A percentile compares a stretch with the other conserved stretches of the same genome.
Conservation (phyloP, 1,140 invertebrate species). For the Nebria ingens region DNA sequence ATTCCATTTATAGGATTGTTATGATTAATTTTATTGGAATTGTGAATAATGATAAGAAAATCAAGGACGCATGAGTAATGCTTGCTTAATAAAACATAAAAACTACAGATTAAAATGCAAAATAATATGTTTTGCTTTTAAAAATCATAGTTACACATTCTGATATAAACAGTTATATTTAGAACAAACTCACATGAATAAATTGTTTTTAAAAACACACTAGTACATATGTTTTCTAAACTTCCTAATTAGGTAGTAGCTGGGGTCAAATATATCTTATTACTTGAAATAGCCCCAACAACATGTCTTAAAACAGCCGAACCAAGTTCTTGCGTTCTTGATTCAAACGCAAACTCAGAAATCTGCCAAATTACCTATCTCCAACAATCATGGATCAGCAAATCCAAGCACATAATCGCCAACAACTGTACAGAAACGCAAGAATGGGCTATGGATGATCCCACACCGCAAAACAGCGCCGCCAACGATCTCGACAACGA, state of each 20-base stretch:
- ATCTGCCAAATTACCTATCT: slow-evolving; percentile 27
- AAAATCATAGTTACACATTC: no score
- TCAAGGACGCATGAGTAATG: no score
- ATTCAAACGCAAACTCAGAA: slow-evolving; percentile 16
- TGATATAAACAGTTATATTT: no score
- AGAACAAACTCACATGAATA: no score
- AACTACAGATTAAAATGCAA: no score
- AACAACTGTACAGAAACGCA: slow-evolving; percentile 32
- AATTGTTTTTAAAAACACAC: no score
- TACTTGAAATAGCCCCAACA: slow-evolving; percentile 25
- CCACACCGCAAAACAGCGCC: slow-evolving; percentile 10
- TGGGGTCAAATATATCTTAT: slow-evolving; percentile 28
- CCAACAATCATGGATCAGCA: slow-evolving; percentile 28
- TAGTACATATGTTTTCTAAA: no score
- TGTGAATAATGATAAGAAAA: no score
- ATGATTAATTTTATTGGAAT: no score
- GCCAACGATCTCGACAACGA: slow-evolving; percentile 17
- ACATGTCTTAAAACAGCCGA: slow-evolving; percentile 20
- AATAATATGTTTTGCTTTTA: no score
- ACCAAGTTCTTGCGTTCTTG: slow-evolving; percentile 17
- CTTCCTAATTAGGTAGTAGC: slow-evolving; percentile 26
- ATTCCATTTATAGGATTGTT: no score
- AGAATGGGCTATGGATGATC: slow-evolving; percentile 19
- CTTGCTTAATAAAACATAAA: no score
- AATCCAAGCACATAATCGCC: slow-evolving; percentile 26